Evolutionary conservation across 2,797 vertebrate genomes (phyloP), one percentile per base, ranked within the genome.

Genomic region (Ciconia nigra): DNA sequence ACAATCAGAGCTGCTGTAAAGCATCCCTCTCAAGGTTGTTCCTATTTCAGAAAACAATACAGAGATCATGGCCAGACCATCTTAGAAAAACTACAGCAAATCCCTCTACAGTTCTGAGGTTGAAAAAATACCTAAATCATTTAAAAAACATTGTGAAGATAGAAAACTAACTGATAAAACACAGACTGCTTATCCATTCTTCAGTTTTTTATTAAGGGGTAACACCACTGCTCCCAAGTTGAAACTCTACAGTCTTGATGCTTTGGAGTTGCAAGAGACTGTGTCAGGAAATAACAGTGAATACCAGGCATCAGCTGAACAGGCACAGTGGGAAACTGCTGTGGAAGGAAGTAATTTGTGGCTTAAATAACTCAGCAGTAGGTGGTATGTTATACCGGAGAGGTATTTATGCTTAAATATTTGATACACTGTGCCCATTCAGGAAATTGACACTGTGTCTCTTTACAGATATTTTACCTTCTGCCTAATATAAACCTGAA

Each of bases 301-400:
- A 81, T 85, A 87, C n/a, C 66, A 78, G 61, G 59, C 63, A 61
- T 51, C 44, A 83, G 78, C 47, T 88, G 80, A 87, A 87, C 39
- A 83, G 74, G 65, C 71, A 66, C 69, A 87, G 84, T 55, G 59
- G 83, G 92, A 93, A 91, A 89, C 67, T 78, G 51, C 61, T 83
- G 54, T 62, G 82, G 72, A 94, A 95, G 83, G 78, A 94, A 87
- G 81, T 51, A 65, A 92, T 89, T 25, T 89, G 80, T 72, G 63
- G 83, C 67, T 93, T 87, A 79, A 87, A 57, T 82, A 93, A 73
- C 47, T 87, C 86, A 87, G 85, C 66, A 70, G 89, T 55, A 81
- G 57, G 72, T 74, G 79, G 65, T 76, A 61, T 14, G 3, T 74
- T 78, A 74, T 54, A 74, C n/a, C 4, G 6, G 61, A 85, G 52